Evolutionary conservation across 2,888 invertebrate genomes (phyloP).

Genomic region (Zhuqinia jingwanae): DNA sequence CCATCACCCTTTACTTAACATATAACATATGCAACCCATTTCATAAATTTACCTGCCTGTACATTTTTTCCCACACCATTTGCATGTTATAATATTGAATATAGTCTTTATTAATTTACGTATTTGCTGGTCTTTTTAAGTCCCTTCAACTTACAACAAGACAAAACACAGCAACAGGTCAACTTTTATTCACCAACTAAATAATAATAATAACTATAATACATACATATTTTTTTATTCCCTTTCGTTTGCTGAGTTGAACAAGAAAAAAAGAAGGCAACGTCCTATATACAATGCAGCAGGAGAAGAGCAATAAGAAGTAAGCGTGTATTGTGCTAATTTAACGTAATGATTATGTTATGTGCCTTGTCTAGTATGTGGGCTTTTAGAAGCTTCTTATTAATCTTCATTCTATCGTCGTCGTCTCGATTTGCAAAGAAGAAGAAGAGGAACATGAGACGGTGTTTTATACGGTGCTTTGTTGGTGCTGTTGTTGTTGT

Average conservation of each 20-base stretch:
- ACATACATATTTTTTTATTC: background rate
- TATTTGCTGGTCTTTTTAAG: no score
- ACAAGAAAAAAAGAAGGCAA: slow-evolving; percentile 19
- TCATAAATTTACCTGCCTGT: background rate
- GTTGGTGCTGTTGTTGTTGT: slow-evolving; percentile 24
- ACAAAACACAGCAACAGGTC: background rate
- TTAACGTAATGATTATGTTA: slow-evolving; percentile 21
- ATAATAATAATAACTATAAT: background rate
- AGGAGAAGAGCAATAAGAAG: background rate
- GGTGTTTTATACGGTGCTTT: background rate
- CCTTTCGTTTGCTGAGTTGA: no score
- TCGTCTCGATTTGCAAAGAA: no score
- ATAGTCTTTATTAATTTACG: no score
- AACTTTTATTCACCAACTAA: background rate
- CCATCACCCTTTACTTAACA: no score
- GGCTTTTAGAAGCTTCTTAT: background rate
- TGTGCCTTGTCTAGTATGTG: no score
- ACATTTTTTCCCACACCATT: slow-evolving; percentile 7
- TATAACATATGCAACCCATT: background rate
- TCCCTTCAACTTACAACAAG: background rate
- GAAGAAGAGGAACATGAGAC: no score
- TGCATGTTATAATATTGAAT: no score
- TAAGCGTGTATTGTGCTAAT: slow-evolving; percentile 39
- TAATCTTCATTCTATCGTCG: background rate
- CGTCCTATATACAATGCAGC: slow-evolving; percentile 1